Conservation (phyloP, 2,797 vertebrate species). For the Syngnathus rostellatus region DNA sequence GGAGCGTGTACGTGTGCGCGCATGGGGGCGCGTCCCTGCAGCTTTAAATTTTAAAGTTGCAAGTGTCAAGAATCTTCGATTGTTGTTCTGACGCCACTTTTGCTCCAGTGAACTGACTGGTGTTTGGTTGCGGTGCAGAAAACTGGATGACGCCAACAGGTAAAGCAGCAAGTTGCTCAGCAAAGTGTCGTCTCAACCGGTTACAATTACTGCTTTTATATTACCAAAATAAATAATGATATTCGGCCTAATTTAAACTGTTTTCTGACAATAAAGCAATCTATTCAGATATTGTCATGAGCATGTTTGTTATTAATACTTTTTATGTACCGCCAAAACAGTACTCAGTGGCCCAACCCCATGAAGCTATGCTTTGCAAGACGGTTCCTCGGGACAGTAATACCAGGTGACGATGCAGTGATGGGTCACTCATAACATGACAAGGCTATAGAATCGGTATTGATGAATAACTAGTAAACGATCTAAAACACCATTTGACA, state of each 20-base stretch:
- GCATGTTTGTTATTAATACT: background rate
- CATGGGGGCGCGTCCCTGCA: background rate
- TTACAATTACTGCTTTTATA: background rate
- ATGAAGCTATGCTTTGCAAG: slow-evolving; percentile 34
- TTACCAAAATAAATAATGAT: background rate
- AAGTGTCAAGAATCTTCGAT: background rate
- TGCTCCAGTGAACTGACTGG: background rate
- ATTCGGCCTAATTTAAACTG: too few species aligned
- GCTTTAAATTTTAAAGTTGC: slow-evolving; percentile 32
- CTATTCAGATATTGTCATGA: background rate
- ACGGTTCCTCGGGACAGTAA: slow-evolving; percentile 2
- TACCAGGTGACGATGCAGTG: background rate
- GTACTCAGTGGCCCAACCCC: slow-evolving; percentile 45
- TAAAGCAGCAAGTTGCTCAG: background rate
- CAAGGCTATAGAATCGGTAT: background rate
- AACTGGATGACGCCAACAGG: slow-evolving; percentile 17
- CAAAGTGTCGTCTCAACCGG: background rate
- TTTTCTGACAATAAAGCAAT: background rate
- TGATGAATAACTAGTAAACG: background rate
- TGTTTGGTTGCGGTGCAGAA: background rate
- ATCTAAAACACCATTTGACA: too few species aligned
- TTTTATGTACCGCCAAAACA: background rate
- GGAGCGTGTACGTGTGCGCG: background rate
- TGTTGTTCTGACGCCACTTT: background rate
- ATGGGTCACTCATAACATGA: background rate